Percentiles rank a stretch among this genome's conserved stretches.
Conservation (phyloP, 2,113 vertebrate genomes). For the Casuarius casuarius region DNA sequence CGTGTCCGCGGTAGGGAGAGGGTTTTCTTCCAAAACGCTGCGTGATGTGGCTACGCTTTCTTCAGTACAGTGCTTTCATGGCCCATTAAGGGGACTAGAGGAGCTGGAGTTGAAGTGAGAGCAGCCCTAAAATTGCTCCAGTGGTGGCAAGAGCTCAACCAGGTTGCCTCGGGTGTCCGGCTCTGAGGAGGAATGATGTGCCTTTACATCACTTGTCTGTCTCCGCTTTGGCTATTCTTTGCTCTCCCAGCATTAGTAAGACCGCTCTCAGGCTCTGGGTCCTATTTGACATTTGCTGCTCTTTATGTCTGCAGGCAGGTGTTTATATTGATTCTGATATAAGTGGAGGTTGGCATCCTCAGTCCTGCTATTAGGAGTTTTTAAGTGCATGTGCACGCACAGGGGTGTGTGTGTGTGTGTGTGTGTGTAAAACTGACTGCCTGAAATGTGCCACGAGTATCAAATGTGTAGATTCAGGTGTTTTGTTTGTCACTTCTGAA, state of each 20-base stretch:
- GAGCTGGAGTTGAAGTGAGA: not conserved
- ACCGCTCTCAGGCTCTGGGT: not conserved
- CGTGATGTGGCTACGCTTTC: not conserved
- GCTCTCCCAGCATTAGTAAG: not conserved
- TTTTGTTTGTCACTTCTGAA: not conserved
- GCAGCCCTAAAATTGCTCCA: not conserved
- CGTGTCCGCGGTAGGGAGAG: not conserved
- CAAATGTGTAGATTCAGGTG: accelerated
- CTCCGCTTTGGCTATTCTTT: not conserved
- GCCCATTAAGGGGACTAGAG: not conserved
- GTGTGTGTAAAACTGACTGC: not conserved
- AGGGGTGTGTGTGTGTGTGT: not conserved
- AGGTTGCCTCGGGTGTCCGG: not conserved
- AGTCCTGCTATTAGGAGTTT: not conserved
- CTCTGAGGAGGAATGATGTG: not conserved
- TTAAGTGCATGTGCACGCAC: not conserved
- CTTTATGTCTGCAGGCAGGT: not conserved
- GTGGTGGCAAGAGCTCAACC: not conserved
- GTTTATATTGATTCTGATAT: not conserved
- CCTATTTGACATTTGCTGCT: not conserved
- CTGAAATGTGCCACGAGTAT: not conserved
- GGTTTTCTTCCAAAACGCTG: not conserved
- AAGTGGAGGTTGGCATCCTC: not conserved
- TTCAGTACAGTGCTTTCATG: not conserved
- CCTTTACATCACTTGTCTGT: not conserved